phyloP scores from a whole-genome alignment of 2,797 vertebrate genomes.

The Mus minutoides region DNA sequence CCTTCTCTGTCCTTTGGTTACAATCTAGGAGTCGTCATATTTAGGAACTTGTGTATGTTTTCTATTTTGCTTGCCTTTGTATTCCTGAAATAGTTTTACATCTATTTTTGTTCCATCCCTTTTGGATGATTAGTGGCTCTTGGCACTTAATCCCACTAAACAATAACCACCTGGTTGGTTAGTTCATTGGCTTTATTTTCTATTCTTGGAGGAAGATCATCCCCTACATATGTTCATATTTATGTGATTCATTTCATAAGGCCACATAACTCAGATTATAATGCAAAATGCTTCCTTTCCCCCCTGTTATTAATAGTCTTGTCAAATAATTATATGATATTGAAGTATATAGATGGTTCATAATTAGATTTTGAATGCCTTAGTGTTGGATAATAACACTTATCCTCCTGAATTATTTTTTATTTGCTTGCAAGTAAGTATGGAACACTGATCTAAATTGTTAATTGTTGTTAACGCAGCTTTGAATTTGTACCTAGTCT shows the following conservation, averaged over 20 bases:
- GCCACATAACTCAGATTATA: not conserved
- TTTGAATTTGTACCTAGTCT: not conserved
- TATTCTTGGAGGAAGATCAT: not conserved
- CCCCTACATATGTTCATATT: not conserved
- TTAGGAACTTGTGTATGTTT: not conserved
- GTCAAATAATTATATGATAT: not conserved
- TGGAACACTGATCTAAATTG: not conserved
- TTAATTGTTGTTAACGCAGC: not conserved
- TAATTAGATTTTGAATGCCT: not conserved
- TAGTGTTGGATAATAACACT: not conserved
- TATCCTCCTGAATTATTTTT: not conserved
- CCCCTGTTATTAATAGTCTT: not conserved
- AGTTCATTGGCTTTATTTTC: not conserved
- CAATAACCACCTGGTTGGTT: not conserved
- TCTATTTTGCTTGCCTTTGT: not conserved
- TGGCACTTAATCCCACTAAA: not conserved
- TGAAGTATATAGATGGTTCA: not conserved
- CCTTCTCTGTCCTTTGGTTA: not conserved
- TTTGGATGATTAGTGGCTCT: not conserved
- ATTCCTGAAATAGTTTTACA: not conserved
- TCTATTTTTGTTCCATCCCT: not conserved
- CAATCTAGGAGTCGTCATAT: not conserved
- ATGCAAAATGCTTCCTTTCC: not conserved
- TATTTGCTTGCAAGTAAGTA: not conserved
- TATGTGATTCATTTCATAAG: not conserved